A percentile compares a stretch with the other conserved stretches of the same genome.
These are phyloP conservation scores for Oryzias dopingdopingensis DNA, from an alignment of 2,797 vertebrate species.

Conservation along the genomic window DNA sequence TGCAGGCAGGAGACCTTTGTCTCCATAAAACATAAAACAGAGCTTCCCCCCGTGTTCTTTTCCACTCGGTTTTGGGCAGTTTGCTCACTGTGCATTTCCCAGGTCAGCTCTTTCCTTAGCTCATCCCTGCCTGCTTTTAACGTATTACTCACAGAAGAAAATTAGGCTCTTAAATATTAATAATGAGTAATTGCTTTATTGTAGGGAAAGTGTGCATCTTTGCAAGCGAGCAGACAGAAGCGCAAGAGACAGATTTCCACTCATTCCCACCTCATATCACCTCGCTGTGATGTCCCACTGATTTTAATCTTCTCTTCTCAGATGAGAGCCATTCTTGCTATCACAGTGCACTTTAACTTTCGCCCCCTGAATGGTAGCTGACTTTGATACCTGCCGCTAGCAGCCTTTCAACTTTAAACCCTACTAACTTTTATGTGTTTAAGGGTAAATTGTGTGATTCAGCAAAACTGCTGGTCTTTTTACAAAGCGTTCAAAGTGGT, in stretches of 20 bases:
- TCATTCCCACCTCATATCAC: conserved; percentile 71
- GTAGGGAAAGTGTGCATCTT: conserved; percentile 66
- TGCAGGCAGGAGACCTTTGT: conserved; percentile 72
- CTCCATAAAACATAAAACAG: conserved; percentile 76
- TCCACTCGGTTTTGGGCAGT: conserved; percentile 64
- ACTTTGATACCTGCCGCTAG: conserved; percentile 70
- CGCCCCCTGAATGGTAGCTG: conserved; percentile 74
- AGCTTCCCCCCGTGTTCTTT: conserved; percentile 56
- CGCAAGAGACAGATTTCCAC: conserved; percentile 50
- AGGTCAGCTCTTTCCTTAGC: conserved; percentile 69
- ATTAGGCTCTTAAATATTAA: conserved; percentile 83
- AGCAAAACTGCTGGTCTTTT: conserved; percentile 35
- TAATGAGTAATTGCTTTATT: conserved; percentile 82
- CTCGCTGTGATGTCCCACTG: conserved; percentile 80
- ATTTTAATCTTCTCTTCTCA: conserved; percentile 84
- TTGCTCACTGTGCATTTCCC: conserved; percentile 63
- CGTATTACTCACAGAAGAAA: conserved; percentile 78
- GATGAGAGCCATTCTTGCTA: conserved; percentile 79
- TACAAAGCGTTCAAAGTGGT: too few relatives aligned
- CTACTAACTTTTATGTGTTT: conserved; percentile 66
- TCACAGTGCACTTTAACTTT: conserved; percentile 76
- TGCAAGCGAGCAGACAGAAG: conserved; percentile 38
- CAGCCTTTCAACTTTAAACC: conserved; percentile 64
- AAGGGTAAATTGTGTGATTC: conserved; percentile 54
- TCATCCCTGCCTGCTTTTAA: conserved; percentile 71